Percentiles rank a stretch among this genome's conserved stretches.
phyloP scores from a whole-genome alignment of 2,113 vertebrate genomes.

The Ivindomyrus marchei region DNA sequence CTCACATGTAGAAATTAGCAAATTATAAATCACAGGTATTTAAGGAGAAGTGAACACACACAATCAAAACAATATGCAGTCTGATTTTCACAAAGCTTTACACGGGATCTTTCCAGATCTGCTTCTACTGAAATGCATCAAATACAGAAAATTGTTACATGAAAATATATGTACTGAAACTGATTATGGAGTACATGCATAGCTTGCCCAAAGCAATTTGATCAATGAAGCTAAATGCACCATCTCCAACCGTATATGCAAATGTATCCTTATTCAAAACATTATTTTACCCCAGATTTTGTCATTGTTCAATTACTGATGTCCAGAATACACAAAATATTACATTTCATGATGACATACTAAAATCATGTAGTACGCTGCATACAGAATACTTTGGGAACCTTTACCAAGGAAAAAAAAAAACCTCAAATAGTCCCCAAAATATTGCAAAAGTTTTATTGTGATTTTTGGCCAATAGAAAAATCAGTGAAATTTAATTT shows the following conservation, averaged over 20 bases:
- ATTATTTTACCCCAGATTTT: background rate
- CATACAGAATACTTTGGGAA: constrained; percentile 6
- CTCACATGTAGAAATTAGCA: constrained; percentile 1
- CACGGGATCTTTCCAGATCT: constrained; percentile 68
- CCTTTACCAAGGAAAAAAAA: background rate
- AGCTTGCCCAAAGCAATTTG: constrained; percentile 35
- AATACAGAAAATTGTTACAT: constrained; percentile 51
- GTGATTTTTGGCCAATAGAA: background rate
- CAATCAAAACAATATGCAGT: constrained; percentile 60
- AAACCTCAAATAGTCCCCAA: background rate
- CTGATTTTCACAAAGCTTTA: constrained; percentile 77
- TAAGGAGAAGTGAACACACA: constrained; percentile 57
- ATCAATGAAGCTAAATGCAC: constrained; percentile 8
- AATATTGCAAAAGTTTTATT: constrained; percentile 10
- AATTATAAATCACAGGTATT: constrained; percentile 53
- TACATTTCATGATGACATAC: background rate
- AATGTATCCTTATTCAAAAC: background rate
- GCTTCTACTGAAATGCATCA: constrained; percentile 79
- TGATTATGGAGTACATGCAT: constrained; percentile 49
- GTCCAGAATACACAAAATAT: background rate
- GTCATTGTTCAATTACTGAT: background rate
- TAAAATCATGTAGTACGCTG: background rate
- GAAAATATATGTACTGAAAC: constrained; percentile 56
- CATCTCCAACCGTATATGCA: background rate
- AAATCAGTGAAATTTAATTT: background rate